phyloP scores from a whole-genome alignment of 2,797 vertebrate species.

The Parambassis ranga region DNA sequence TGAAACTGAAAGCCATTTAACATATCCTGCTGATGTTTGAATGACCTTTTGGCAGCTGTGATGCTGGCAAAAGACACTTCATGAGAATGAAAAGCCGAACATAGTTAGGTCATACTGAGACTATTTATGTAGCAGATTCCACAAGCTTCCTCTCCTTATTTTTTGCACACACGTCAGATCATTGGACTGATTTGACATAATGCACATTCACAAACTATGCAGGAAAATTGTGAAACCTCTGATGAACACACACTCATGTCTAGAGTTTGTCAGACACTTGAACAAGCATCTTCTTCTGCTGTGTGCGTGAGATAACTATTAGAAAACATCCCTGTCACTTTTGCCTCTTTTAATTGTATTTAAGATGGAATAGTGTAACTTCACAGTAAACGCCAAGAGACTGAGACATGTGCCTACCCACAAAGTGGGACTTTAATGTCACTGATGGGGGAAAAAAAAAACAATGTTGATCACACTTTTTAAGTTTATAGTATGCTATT shows the following conservation, averaged over 20 bases:
- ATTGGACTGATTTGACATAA: constrained; percentile 41
- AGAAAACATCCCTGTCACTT: constrained; percentile 37
- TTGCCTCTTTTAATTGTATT: constrained; percentile 37
- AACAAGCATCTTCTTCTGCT: constrained; percentile 36
- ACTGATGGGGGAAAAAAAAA: constrained; percentile 29
- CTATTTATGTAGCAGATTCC: constrained; percentile 51
- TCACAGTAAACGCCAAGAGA: constrained; percentile 39
- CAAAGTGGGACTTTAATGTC: constrained; percentile 27
- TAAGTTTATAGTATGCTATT: constrained; percentile 39
- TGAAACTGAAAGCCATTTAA: constrained; percentile 22
- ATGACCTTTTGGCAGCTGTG: constrained; percentile 22
- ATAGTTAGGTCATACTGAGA: constrained; percentile 19
- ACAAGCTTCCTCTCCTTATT: constrained; percentile 52
- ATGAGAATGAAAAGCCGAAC: constrained; percentile 34
- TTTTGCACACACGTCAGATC: constrained; percentile 45
- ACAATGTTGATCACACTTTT: constrained; percentile 15
- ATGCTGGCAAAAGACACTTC: constrained; percentile 2
- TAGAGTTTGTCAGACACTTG: constrained; percentile 32
- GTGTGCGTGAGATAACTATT: constrained; percentile 10
- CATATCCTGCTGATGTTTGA: constrained; percentile 11
- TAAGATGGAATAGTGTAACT: constrained; percentile 8
- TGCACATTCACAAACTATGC: constrained; percentile 77
- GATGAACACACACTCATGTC: constrained; percentile 43
- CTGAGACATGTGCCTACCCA: constrained; percentile 33
- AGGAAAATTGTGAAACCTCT: constrained; percentile 66